These are phyloP conservation scores for Metopolophium dirhodum DNA, from an alignment of 1,140 invertebrate genomes.

Conservation along the genomic window DNA sequence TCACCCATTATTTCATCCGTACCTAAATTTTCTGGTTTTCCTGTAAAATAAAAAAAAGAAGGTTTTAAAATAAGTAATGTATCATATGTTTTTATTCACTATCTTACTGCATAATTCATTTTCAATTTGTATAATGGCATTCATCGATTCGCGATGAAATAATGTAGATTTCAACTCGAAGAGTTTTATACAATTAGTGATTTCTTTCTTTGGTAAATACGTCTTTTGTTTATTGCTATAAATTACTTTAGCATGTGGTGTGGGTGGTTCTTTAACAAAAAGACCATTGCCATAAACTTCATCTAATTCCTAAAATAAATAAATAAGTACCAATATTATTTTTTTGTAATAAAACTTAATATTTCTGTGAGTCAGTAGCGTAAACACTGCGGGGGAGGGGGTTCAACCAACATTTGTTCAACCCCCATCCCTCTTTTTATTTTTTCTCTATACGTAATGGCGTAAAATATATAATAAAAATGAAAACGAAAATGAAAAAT, in stretches of 20 bases:
- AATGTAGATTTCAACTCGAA: slow-evolving; percentile 36
- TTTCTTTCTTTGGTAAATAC: not conserved
- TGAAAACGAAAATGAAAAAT: too few relatives aligned
- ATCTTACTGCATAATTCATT: slow-evolving; percentile 38
- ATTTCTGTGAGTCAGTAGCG: not conserved
- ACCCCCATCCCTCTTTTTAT: too few relatives aligned
- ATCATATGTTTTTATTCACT: not conserved
- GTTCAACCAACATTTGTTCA: too few relatives aligned
- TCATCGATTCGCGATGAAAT: not conserved
- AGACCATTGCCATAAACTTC: slow-evolving; percentile 15
- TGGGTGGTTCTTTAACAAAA: not conserved
- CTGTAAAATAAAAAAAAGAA: not conserved
- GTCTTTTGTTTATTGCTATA: not conserved
- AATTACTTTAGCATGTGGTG: not conserved
- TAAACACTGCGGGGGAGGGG: too few relatives aligned
- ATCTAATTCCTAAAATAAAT: not conserved
- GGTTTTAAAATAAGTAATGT: too few relatives aligned
- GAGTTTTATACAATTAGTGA: not conserved
- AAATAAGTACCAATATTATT: not conserved
- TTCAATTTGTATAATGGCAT: slow-evolving; percentile 42
- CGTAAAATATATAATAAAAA: too few relatives aligned
- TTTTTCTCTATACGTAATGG: too few relatives aligned
- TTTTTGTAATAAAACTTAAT: too few relatives aligned
- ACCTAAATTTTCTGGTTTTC: not conserved
- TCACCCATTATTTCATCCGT: not conserved